Percentiles rank a stretch among this genome's conserved stretches.
phyloP scores from a whole-genome alignment of 1,140 invertebrate species.

The Calephelis nemesis region DNA sequence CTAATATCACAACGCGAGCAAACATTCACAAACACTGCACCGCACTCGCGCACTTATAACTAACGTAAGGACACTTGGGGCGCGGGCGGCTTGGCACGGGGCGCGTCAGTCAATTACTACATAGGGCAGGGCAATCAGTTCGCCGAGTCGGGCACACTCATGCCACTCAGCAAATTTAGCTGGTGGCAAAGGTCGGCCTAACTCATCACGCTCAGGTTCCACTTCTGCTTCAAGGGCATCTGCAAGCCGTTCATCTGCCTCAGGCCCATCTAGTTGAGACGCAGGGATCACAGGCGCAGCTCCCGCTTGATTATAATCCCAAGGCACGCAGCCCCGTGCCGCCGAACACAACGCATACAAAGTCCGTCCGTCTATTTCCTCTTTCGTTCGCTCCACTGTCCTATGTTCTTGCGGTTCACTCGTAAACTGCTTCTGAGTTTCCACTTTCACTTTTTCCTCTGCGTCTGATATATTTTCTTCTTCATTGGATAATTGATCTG shows the following conservation, averaged over 20 bases:
- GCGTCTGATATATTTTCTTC: conserved; percentile 36
- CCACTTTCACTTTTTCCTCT: conserved; percentile 23
- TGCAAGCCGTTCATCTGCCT: conserved; percentile 19
- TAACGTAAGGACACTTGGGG: conserved; percentile 69
- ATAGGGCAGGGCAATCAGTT: conserved; percentile 91
- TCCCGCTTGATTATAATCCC: conserved; percentile 32
- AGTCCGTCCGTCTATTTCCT: conserved; percentile 37
- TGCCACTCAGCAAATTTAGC: conserved; percentile 89
- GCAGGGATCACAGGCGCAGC: conserved; percentile 44
- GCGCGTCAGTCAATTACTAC: conserved; percentile 90
- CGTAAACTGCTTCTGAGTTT: conserved; percentile 38
- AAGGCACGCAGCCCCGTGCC: conserved; percentile 36
- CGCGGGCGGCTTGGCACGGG: conserved; percentile 28
- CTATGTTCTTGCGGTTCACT: conserved; percentile 47
- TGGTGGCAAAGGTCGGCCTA: conserved; percentile 50
- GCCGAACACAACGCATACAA: conserved; percentile 38
- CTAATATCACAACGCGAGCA: conserved; percentile 44
- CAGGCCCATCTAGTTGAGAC: conserved; percentile 26
- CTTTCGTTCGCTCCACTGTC: conserved; percentile 66
- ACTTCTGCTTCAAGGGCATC: conserved; percentile 30
- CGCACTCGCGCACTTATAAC: conserved; percentile 42
- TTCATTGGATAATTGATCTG: conserved; percentile 42
- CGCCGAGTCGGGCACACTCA: conserved; percentile 84
- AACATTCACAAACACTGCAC: conserved; percentile 21
- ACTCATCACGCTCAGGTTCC: conserved; percentile 38